These are phyloP conservation scores for Apogon hyalosoma DNA, from an alignment of 2,797 vertebrate genomes.

Conservation along the genomic window DNA sequence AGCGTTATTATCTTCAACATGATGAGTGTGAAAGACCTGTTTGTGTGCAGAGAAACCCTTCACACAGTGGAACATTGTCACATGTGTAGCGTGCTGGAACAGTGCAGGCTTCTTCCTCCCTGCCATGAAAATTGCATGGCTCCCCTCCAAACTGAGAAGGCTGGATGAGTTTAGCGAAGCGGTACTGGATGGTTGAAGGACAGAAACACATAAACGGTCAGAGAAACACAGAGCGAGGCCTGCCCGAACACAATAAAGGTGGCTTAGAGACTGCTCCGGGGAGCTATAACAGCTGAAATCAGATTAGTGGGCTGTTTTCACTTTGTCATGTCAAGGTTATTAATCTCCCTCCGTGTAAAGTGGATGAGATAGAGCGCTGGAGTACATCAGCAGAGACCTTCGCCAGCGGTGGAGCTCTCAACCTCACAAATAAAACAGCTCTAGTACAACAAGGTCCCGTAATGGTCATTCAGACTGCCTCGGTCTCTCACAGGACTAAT, in stretches of 20 bases:
- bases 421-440: constrained; percentile 25
- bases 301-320: constrained; percentile 70
- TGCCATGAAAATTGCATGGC: constrained; percentile 81
- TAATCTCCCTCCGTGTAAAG: constrained; percentile 64
- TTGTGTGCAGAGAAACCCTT: constrained; percentile 88
- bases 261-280: constrained; percentile 42
- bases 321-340: constrained; percentile 76
- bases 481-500: background rate
- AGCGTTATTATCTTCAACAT: background rate
- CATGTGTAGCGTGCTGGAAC: constrained; percentile 81
- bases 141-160: constrained; percentile 91
- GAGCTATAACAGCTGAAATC: constrained; percentile 61
- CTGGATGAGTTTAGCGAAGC: constrained; percentile 84
- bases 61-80: constrained; percentile 84
- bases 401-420: constrained; percentile 33
- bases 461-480: constrained; percentile 13
- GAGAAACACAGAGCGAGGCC: constrained; percentile 35
- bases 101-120: constrained; percentile 86
- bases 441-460: constrained; percentile 14
- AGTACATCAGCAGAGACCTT: constrained; percentile 56
- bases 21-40: constrained; percentile 81
- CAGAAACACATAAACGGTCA: constrained; percentile 40
- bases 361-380: constrained; percentile 57
- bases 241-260: constrained; percentile 29
- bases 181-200: constrained; percentile 81